Conservation (phyloP, 2,888 invertebrate species). For the Diarsia dahlii region DNA sequence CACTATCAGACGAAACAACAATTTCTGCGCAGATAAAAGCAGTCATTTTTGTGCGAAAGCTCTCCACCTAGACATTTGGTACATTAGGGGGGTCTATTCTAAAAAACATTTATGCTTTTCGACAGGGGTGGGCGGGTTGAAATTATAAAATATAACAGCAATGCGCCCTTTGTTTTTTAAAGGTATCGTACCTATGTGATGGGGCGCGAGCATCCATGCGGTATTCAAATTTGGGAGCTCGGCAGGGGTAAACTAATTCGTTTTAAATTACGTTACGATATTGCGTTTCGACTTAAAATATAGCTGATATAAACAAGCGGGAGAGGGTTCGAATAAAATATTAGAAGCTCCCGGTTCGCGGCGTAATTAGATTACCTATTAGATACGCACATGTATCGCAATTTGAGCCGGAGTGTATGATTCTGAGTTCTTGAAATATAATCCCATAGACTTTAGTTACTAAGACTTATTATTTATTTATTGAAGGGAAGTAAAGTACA, state of each 20-base stretch:
- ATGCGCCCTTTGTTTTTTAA: conserved; percentile 88
- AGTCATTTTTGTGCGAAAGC: conserved; percentile 79
- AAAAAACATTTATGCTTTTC: conserved; percentile 79
- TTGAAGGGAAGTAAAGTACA: no score
- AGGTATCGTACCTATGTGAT: conserved; percentile 79
- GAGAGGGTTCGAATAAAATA: conserved; percentile 86
- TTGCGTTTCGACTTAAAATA: conserved; percentile 88
- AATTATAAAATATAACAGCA: conserved; percentile 86
- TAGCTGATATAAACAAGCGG: conserved; percentile 84
- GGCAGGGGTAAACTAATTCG: conserved; percentile 89
- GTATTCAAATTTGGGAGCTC: conserved; percentile 87
- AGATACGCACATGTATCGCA: conserved; percentile 70
- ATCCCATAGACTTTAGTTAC: neutral
- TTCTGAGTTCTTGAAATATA: conserved; percentile 27
- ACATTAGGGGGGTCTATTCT: conserved; percentile 85
- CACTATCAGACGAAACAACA: conserved; percentile 78
- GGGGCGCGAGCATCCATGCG: conserved; percentile 84
- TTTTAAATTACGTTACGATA: conserved; percentile 91
- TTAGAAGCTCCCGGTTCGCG: conserved; percentile 75
- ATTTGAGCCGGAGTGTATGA: conserved; percentile 57
- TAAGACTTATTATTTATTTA: conserved; percentile 3
- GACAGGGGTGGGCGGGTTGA: conserved; percentile 74
- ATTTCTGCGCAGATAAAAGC: conserved; percentile 81
- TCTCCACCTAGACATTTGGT: conserved; percentile 82
- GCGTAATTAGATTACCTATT: conserved; percentile 80